Base-by-base conservation (phyloP, 2,797 vertebrate genomes). In the Fringilla coelebs region DNA sequence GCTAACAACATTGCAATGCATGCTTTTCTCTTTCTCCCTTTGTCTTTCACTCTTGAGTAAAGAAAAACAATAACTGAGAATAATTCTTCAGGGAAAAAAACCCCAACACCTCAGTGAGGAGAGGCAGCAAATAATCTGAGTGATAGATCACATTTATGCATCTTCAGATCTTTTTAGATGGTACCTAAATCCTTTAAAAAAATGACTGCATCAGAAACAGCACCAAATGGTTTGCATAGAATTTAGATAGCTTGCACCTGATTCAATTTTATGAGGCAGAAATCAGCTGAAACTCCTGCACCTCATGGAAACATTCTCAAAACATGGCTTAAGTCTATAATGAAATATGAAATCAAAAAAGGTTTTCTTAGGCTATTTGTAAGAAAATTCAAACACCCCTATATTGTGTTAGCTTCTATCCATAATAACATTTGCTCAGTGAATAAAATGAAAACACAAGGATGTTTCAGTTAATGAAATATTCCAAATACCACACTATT, bases 391-490 rank as follows among this genome's bases (percentile, higher is more conserved):
- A 87, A 78, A 79, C 34, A 71, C 31, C 58, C 2, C 45, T 85
- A 71, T 26, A 72, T 26, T 70, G 43, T 48, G 41, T 54, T 89
- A 94, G 29, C 46, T 65, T 85, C 77, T 68, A 81, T 31, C 61
- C 85, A 75, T 57, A 87, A 48, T 80, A 79, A 29, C 24, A 82
- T 89, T 85, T 81, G 29, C 29, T 94, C 49, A 87, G 40, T 41
- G 58, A 88, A 91, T 82, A 85, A 79, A 93, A 86, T 36, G 58
- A 94, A 93, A 91, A 81, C 45, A 85, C 28, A 70, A 41, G 26
- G 57, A 93, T 36, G 60, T 65, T 93, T 63, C 73, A 92, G 62
- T 74, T 95, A 95, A 94, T 85, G 60, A 90, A 85, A 76, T 80
- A 55, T 63, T 83, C 60, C 0, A 0, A 91, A 84, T n/a, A 54